Percentiles rank a stretch among this genome's conserved stretches.
Evolutionary conservation across 1,140 invertebrate genomes (phyloP).

Genomic region (Eriocheir sinensis): DNA sequence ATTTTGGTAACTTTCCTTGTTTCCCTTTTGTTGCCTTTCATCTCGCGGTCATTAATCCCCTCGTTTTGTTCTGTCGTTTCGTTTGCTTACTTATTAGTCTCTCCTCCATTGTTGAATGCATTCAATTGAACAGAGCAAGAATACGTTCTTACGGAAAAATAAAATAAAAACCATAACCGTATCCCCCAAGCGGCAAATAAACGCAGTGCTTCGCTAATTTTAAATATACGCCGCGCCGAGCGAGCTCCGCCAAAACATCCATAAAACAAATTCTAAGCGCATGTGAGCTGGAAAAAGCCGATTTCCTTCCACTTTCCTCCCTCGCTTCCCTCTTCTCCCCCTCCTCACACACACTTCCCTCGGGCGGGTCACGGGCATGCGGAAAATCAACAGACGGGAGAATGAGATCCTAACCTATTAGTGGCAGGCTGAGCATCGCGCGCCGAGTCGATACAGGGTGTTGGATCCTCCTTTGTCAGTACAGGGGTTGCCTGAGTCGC

Average conservation of each 20-base stretch:
- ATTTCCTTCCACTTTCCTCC: background rate
- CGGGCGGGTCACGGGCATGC: background rate
- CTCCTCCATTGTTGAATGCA: background rate
- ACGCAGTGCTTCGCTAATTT: background rate
- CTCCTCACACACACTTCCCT: background rate
- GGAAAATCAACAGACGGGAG: slow-evolving; percentile 13
- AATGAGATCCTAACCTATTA: slow-evolving; percentile 7
- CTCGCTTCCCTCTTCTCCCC: background rate
- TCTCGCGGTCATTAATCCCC: background rate
- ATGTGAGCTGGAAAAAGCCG: background rate
- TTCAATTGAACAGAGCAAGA: background rate
- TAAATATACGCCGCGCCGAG: background rate
- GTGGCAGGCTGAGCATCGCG: background rate
- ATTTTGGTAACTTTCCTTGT: background rate
- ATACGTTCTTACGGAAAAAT: no score
- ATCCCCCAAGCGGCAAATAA: background rate
- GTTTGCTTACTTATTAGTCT: background rate
- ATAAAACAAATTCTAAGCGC: background rate
- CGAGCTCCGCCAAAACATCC: background rate
- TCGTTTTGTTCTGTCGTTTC: background rate
- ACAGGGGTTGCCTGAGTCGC: background rate
- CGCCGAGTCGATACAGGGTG: background rate
- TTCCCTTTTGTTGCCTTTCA: slow-evolving; percentile 12
- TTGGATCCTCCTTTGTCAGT: background rate
- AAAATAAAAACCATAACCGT: no score